These are phyloP conservation scores for Diplogasteroides magnus DNA, from an alignment of 1,140 invertebrate genomes.

Conservation along the genomic window DNA sequence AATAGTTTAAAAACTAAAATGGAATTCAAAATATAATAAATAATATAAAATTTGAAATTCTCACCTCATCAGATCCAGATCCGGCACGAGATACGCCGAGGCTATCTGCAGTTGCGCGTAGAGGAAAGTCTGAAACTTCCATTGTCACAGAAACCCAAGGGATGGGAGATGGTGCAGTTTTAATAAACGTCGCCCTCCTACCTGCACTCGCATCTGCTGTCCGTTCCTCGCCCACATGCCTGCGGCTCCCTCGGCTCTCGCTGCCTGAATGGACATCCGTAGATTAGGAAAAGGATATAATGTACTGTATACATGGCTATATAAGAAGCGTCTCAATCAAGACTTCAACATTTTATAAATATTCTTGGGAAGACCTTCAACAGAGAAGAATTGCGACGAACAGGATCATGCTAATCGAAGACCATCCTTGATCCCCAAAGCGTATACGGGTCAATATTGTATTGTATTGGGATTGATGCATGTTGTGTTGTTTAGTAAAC, in stretches of 20 bases:
- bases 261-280: slow-evolving; percentile 65
- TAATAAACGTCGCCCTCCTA: neutral
- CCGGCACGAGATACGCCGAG: slow-evolving; percentile 94
- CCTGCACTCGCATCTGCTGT: slow-evolving; percentile 83
- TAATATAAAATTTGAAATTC: slow-evolving; percentile 2
- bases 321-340: neutral
- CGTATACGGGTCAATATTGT: too few relatives aligned
- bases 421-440: too few relatives aligned
- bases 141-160: too few relatives aligned
- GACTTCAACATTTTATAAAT: neutral
- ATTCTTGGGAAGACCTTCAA: too few relatives aligned
- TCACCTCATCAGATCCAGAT: slow-evolving; percentile 70
- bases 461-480: too few relatives aligned
- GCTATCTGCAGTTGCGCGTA: slow-evolving; percentile 97
- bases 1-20: neutral
- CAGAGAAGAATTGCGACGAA: too few relatives aligned
- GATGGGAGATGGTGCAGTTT: too few relatives aligned
- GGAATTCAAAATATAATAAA: slow-evolving; percentile 3
- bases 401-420: too few relatives aligned
- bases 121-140: slow-evolving; percentile 75
- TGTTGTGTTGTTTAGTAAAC: too few relatives aligned
- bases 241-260: slow-evolving; percentile 86
- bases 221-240: slow-evolving; percentile 93
- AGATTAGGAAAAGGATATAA: neutral
- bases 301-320: neutral